Conservation (phyloP, 2,888 invertebrate species). For the Stenichneumon culpator region DNA sequence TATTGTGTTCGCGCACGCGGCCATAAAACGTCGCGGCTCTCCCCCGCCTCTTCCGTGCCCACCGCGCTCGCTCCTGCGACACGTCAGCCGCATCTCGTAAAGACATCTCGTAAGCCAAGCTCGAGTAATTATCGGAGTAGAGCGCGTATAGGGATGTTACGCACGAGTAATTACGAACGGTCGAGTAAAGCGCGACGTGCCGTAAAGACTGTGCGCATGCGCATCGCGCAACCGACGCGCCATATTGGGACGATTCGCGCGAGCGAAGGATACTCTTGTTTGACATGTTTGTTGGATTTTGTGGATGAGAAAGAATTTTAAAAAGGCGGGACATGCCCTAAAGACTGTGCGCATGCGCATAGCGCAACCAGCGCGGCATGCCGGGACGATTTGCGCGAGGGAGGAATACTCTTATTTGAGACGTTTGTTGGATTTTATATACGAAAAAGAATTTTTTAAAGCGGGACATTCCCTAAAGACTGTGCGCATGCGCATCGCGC, state of each 20-base stretch:
- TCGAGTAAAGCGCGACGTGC: background rate
- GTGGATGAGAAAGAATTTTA: no score
- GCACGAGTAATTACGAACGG: conserved; percentile 54
- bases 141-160: conserved; percentile 47
- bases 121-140: conserved; percentile 57
- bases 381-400: background rate
- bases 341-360: background rate
- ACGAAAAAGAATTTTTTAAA: background rate
- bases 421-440: background rate
- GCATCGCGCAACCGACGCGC: background rate
- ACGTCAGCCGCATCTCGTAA: conserved; percentile 59
- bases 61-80: conserved; percentile 11
- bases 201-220: background rate
- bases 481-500: background rate
- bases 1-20: conserved; percentile 54
- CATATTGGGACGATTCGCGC: background rate
- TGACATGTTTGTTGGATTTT: background rate
- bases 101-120: conserved; percentile 55
- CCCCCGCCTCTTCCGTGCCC: no score
- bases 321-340: background rate
- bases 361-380: background rate
- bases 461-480: background rate
- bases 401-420: background rate
- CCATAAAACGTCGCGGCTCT: conserved; percentile 48
- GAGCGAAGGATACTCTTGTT: background rate